These are phyloP conservation scores for Neotragus pygmaeus DNA, from an alignment of 2,113 vertebrate species.

Conservation along the genomic window DNA sequence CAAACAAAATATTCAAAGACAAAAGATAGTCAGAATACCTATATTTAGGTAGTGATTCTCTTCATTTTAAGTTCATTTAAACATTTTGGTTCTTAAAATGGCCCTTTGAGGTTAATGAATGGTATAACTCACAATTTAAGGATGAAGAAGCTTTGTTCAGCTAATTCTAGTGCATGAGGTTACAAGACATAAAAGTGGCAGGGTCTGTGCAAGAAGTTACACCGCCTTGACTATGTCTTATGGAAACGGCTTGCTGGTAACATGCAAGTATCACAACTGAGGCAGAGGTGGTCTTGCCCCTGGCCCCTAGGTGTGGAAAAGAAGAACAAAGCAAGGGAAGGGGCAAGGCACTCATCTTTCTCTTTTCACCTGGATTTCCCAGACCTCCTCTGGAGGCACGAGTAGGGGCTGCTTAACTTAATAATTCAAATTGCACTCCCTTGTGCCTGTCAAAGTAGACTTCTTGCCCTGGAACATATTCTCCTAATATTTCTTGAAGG, in stretches of 20 bases:
- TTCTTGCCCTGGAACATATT: background rate
- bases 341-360: background rate
- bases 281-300: background rate
- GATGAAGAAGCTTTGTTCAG: background rate
- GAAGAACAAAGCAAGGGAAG: background rate
- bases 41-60: background rate
- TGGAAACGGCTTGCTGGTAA: background rate
- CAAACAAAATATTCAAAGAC: background rate
- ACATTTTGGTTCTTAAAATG: background rate
- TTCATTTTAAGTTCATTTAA: background rate
- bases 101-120: background rate
- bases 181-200: background rate
- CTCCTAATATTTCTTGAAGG: background rate
- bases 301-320: background rate
- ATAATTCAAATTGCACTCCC: background rate
- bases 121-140: background rate
- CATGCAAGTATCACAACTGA: background rate
- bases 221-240: background rate
- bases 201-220: background rate
- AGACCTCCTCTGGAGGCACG: background rate
- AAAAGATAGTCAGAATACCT: background rate
- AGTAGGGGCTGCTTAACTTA: background rate
- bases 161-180: background rate
- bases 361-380: background rate
- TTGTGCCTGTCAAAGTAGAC: background rate